Evolutionary conservation across 2,888 invertebrate genomes (phyloP).

Genomic region (Zygothrica quintamaculata): DNA sequence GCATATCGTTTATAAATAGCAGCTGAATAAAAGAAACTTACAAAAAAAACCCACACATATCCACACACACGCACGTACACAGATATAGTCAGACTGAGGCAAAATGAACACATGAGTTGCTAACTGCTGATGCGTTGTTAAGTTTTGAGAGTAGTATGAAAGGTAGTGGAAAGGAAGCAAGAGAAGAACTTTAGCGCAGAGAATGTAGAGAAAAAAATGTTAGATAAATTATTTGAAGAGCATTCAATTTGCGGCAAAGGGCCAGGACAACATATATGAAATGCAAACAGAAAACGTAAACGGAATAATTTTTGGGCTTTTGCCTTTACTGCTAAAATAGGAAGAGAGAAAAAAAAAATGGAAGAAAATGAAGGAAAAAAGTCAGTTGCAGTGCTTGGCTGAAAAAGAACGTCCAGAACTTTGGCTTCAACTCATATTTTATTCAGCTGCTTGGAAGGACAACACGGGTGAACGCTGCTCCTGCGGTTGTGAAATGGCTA

Average conservation of each 20-base stretch:
- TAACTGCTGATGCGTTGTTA: constrained; percentile 37
- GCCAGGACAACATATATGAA: constrained; percentile 50
- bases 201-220: constrained; percentile 49
- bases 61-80: too few species aligned
- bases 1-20: constrained; percentile 22
- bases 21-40: neutral
- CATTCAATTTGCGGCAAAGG: constrained; percentile 64
- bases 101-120: constrained; percentile 7
- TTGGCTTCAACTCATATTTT: constrained; percentile 62
- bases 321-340: too few species aligned
- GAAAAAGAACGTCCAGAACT: constrained; percentile 57
- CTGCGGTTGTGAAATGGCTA: too few species aligned
- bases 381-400: constrained; percentile 44
- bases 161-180: neutral
- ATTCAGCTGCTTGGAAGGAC: constrained; percentile 59
- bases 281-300: constrained; percentile 62
- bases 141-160: constrained; percentile 4
- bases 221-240: constrained; percentile 68
- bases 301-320: constrained; percentile 39
- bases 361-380: too few species aligned
- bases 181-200: constrained; percentile 4
- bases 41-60: constrained; percentile 5
- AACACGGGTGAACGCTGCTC: constrained; percentile 36
- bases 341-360: too few species aligned
- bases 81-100: neutral